Base-by-base conservation (phyloP, 2,888 invertebrate species). In the Nomada fucata region DNA sequence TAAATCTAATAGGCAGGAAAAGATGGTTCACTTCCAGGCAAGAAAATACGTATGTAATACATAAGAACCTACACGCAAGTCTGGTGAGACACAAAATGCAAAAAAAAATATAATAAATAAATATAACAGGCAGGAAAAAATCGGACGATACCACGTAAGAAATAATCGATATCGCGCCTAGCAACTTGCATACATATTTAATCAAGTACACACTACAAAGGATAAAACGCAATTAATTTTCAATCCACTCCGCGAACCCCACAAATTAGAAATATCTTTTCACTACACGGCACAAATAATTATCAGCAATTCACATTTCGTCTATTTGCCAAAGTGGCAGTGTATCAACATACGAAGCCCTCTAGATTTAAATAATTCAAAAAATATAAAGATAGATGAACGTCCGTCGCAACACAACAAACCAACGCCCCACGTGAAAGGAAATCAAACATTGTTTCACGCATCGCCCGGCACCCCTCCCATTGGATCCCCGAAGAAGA, bases 371-470 rank as follows among this genome's bases (percentile, higher is more conserved):
- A 59, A 52, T 52, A 61, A 47, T 29, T 36, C 36, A 63, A 53
- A 44, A 61, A 63, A 55, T 63, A 63, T 63, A 61, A 55, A 55
- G 53, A 76, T 71, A 55, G 55, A 47, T 70, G 23, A 36, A 1
- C 53, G 23, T 72, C 42, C 61, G n/a, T 9, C 23, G 42, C 53
- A 26, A 63, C 50, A 64, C 5, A 50, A 50, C 47, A 52, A 59
- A 59, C 57, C 44, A 2, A 53, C 44, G 23, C 7, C 13, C 50
- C 13, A 23, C 9, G 59, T 44, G 13, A 7, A 2, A 15, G 7
- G 36, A 26, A 52, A 47, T n/a, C 60, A 74, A 77, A 67, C 67
- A 60, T 69, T 70, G 29, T 64, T 71, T 23, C 36, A 20, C 36
- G 44, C 15, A 11, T 42, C 15, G 52, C 52, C 23, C 26, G 4